These are phyloP conservation scores for Potamarius usumacintae DNA, from an alignment of 2,113 vertebrate species.

Conservation along the genomic window DNA sequence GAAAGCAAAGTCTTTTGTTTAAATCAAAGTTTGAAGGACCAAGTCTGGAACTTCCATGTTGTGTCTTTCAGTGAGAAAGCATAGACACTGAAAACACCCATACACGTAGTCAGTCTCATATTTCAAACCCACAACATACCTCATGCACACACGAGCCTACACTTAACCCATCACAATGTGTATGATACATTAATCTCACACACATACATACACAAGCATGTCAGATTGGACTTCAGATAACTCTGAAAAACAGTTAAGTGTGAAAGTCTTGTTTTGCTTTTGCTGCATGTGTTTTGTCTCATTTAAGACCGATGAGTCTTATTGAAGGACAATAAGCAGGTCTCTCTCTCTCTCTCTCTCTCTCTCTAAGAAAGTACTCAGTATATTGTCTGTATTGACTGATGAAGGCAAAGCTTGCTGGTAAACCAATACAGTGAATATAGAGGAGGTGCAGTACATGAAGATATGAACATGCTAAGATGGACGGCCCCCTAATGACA, in stretches of 20 bases:
- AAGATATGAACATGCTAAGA: conserved; percentile 74
- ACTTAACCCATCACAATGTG: background rate
- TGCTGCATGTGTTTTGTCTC: conserved; percentile 20
- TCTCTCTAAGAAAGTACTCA: conserved; percentile 70
- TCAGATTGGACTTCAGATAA: conserved; percentile 57
- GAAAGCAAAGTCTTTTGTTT: conserved; percentile 34
- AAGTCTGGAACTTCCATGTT: conserved; percentile 7
- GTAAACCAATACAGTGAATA: conserved; percentile 79
- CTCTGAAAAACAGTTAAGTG: conserved; percentile 48
- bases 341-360: conserved; percentile 50
- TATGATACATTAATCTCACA: conserved; percentile 5
- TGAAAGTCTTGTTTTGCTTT: conserved; percentile 31
- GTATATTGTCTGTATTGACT: conserved; percentile 85
- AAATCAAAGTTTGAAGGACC: conserved; percentile 24
- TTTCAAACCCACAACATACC: conserved; percentile 25
- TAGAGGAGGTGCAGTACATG: conserved; percentile 77
- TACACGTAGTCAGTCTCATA: background rate
- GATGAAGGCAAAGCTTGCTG: conserved; percentile 75
- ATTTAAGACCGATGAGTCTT: conserved; percentile 36
- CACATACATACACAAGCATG: background rate
- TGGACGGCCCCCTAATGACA: conserved; percentile 76
- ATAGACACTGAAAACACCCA: conserved; percentile 22
- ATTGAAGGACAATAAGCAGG: conserved; percentile 38
- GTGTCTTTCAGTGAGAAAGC: conserved; percentile 30
- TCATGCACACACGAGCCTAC: background rate